phyloP scores from a whole-genome alignment of 2,797 vertebrate species.

The Cossypha niveicapilla region DNA sequence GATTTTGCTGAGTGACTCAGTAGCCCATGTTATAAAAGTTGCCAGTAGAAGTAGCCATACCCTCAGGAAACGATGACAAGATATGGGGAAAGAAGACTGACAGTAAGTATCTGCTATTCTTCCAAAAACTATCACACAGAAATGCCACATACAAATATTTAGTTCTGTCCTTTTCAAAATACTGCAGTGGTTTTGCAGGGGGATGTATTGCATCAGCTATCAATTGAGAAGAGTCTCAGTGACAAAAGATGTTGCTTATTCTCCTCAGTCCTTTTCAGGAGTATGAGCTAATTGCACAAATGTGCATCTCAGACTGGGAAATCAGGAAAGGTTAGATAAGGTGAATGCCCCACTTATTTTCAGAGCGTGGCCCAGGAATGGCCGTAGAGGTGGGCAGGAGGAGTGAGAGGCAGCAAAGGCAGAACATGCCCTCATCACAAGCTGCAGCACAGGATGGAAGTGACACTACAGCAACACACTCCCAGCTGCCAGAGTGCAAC shows the following conservation, averaged over 20 bases:
- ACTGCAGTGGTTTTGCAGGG: not conserved
- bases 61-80: not conserved
- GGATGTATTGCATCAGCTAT: not conserved
- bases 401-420: not conserved
- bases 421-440: not conserved
- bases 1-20: not conserved
- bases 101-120: not conserved
- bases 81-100: not conserved
- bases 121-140: not conserved
- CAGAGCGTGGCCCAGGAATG: not conserved
- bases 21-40: not conserved
- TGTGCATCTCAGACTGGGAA: not conserved
- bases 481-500: not conserved
- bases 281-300: not conserved
- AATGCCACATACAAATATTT: not conserved
- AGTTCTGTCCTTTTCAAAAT: not conserved
- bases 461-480: not conserved
- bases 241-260: not conserved
- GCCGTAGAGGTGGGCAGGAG: not conserved
- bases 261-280: not conserved
- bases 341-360: not conserved
- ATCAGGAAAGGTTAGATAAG: not conserved
- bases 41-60: not conserved
- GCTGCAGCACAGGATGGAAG: not conserved
- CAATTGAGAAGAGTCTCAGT: not conserved